Base-by-base conservation (phyloP, 2,888 invertebrate genomes). In the Hoplodrina blanda region DNA sequence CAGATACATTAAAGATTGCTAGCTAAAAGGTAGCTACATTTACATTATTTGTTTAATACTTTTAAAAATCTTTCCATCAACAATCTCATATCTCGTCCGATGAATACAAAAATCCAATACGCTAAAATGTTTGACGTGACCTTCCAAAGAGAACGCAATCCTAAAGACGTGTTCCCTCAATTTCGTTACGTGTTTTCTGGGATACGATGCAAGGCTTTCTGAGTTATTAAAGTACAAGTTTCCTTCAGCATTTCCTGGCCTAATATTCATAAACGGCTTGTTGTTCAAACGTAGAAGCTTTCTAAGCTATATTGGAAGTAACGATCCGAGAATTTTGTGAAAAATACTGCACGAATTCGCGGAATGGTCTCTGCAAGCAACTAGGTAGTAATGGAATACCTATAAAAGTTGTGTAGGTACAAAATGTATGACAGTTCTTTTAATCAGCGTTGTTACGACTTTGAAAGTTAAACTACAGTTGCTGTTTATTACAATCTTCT, bases 201-300 rank as follows among this genome's bases (percentile, higher is more conserved):
- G 30, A 56, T 59, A 57, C 60, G 53, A 73, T 52, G 52, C 55
- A 59, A 79, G 49, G 78, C 64, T 78, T 66, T 66, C 66, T 46
- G 33, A 54, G 37, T 66, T 69, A 75, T 80, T 69, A 69, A 63
- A 65, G 53, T 46, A 79, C 17, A 60, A 13, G 44, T 69, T 79
- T 53, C 20, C 19, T 15, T 30, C 11, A 62, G 44, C 20, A 19
- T 53, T 57, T 75, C 49, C 41, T 53, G 17, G 53, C 15, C 25
- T 60, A 8, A 62, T 59, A 65, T 69, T 65, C 49, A 66, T 46
- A 74, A 66, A 65, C 17, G 49, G 17, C 20, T 69, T 55, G 11
- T 41, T 41, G 5, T 57, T 30, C 37, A 65, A 60, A 20, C 33
- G n/a, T 17, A 52, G 49, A 56, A 17, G 10, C 13, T 41, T 54